Evolutionary conservation across 2,888 invertebrate species (phyloP), one percentile per base, ranked within the genome.

Genomic region (Physocephala rufipes): DNA sequence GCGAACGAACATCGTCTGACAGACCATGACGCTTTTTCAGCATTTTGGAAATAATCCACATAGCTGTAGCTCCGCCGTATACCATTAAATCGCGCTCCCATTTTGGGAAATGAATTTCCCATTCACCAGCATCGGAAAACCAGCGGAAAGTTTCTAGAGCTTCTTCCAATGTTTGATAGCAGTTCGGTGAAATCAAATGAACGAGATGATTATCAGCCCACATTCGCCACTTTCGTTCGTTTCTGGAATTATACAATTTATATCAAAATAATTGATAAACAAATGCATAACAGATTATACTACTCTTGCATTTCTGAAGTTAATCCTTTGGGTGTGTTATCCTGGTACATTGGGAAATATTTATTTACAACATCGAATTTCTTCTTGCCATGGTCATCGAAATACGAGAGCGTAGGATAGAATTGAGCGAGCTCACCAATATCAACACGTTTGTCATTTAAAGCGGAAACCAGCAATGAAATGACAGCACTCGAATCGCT

Each of bases 401-500:
- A 86, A 80, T 89, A 92, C 2, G 88, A 89, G 9, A 94, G 89
- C 2, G 88, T 87, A 0, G 96, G 95, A 85, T 95, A 96, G 85
- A 88, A 94, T 74, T 91, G 90, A 0, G 91, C 88, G 43, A 96
- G 87, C n/a, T 94, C 91, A 1, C 87, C 86, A 21, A 98, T 82
- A 65, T 89, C 87, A 67, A 88, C 82, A 1, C 82, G 84, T 13
- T 83, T 82, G 78, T 93, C 92, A 75, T 87, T 85, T 45, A 97
- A 84, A 81, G 91, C 92, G 1, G 97, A 94, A 62, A 93, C 90
- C 67, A 99, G 82, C 1, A 94, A 88, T 5, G 98, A 98, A 78
- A 99, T 90, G 69, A 99, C 97, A 85, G 96, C 93, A 24, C 95
- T 92, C 76, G 98, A 99, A 83, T 99, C 99, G 79, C 94, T 92